Base-by-base conservation (phyloP, 1,140 invertebrate genomes). In the Drosophila erecta region DNA sequence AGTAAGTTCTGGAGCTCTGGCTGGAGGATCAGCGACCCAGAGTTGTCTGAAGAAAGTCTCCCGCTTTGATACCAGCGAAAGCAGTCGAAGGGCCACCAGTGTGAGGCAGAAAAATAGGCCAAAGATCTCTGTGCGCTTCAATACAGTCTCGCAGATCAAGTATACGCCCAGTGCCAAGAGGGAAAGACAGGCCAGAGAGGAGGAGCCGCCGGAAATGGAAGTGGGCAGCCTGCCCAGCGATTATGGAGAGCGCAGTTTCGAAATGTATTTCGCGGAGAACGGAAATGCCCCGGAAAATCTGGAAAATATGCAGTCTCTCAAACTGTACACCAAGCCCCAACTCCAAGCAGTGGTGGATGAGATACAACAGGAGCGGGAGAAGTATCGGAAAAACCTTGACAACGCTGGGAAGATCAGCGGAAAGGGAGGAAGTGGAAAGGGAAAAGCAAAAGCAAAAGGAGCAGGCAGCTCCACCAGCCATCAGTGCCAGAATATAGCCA, bases 241-340 rank as follows among this genome's bases (percentile, higher is more conserved):
- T 30, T 90, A 90, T 37, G 80, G 81, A 12, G 94, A 94, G 60
- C 94, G 94, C 57, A 93, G 93, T 4, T 94, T 94, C 64, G 93
- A 94, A 50, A 93, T 94, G 79, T 94, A 93, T 70, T 93, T 94
- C 3, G 92, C 93, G 40, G 94, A 94, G 79, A 94, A 94, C 74
- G 94, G 94, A 27, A 91, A 93, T 10, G 94, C 93, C n/a, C 93
- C 83, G 1, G 92, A 94, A 62, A 94, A 94, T 72, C 41, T 91
- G 49, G 89, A 91, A 43, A 75, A 85, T 10, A 93, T 94, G 93
- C 94, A 94, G 55, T 94, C 93, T 58, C 85, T 94, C 10, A 94
- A 94, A 84, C 93, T 94, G 0, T 94, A 93, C 43, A 93, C 93
- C 0, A 93, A 93, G 78, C 94, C 94, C 22, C 78, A 89, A 8